Percentiles rank a stretch among this genome's conserved stretches.
phyloP scores from a whole-genome alignment of 2,113 vertebrate species.

The Opisthocomus hoazin region DNA sequence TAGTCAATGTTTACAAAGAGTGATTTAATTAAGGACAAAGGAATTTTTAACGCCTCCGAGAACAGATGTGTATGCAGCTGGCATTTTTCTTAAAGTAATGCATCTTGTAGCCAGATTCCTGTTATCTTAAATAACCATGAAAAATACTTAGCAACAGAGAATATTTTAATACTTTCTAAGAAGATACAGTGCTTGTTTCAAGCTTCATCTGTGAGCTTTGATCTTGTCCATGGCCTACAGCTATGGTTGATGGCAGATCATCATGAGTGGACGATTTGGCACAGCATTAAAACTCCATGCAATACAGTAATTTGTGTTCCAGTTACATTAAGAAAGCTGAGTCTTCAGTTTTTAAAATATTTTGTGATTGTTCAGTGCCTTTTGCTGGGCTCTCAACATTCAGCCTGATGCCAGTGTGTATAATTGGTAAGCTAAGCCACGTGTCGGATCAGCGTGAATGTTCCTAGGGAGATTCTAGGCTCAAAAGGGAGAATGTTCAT shows the following conservation, averaged over 20 bases:
- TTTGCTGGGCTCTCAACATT: background rate
- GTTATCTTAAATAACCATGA: background rate
- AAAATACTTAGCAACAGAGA: background rate
- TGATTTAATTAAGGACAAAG: background rate
- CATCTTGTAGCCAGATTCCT: background rate
- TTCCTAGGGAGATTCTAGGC: background rate
- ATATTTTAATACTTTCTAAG: background rate
- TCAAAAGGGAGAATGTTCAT: background rate
- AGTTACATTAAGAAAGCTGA: background rate
- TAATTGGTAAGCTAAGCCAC: background rate
- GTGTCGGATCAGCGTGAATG: accelerated
- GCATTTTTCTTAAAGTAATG: background rate
- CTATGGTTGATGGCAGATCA: background rate
- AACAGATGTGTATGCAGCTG: background rate
- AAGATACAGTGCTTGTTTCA: background rate
- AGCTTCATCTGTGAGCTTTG: conserved; percentile 6
- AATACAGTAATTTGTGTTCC: background rate
- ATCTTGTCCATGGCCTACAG: background rate
- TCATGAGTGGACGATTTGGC: background rate
- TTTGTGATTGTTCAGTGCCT: background rate
- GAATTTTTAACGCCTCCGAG: background rate
- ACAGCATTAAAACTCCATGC: background rate
- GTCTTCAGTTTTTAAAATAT: background rate
- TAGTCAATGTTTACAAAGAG: background rate
- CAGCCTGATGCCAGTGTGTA: background rate